phyloP scores from a whole-genome alignment of 2,113 vertebrate species.

The Barnardius zonarius region DNA sequence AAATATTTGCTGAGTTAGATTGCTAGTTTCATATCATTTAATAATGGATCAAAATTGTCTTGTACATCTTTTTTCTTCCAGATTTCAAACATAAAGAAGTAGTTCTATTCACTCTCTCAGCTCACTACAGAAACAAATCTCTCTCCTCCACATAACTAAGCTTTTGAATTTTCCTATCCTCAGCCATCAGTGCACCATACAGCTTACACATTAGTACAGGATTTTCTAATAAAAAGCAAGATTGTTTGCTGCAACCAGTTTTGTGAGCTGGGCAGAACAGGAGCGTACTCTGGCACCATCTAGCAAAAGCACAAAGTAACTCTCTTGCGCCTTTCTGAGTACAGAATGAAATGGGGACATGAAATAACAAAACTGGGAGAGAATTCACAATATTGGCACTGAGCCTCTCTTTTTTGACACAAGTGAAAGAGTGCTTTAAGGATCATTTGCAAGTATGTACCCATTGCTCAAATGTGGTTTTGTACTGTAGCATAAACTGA shows the following conservation, averaged over 20 bases:
- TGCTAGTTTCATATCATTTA: not conserved
- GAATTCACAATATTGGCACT: not conserved
- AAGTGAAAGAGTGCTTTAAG: not conserved
- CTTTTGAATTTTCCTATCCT: not conserved
- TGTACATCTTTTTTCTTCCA: not conserved
- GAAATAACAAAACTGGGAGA: not conserved
- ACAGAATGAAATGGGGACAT: not conserved
- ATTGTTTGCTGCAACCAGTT: not conserved
- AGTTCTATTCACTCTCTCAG: not conserved
- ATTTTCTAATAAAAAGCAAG: not conserved
- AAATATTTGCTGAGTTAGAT: not conserved
- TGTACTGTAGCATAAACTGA: not conserved
- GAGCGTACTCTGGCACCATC: slow-evolving; percentile 37
- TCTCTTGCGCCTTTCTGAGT: not conserved
- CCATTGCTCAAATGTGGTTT: not conserved
- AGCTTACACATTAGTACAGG: not conserved
- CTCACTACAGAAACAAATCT: not conserved
- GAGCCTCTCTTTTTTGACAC: not conserved
- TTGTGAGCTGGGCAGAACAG: not conserved
- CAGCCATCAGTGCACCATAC: not conserved
- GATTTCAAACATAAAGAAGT: not conserved
- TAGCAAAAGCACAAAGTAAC: not conserved
- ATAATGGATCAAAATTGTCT: not conserved
- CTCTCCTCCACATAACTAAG: not conserved
- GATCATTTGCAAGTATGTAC: not conserved